Conservation (phyloP, 2,113 vertebrate genomes). For the Mustelus asterias region DNA sequence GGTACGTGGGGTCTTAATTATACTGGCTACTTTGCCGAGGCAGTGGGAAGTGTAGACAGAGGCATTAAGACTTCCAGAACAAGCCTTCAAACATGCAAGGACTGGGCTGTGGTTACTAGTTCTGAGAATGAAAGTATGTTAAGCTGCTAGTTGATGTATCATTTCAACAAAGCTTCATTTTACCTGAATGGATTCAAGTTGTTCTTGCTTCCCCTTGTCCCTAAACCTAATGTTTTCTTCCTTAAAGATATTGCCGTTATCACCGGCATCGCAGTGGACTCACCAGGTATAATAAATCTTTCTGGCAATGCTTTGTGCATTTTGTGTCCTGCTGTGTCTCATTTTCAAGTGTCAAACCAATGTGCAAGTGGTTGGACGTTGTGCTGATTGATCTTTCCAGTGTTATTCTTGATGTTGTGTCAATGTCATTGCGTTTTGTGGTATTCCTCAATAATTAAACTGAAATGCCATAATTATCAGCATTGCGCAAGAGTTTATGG, state of each 20-base stretch:
- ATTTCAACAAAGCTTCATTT: not conserved
- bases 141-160: not conserved
- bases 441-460: not conserved
- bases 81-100: not conserved
- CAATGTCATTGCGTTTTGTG: not conserved
- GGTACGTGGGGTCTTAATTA: too few relatives aligned
- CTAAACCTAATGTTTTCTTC: slow-evolving; percentile 25
- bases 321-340: not conserved
- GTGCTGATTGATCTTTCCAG: not conserved
- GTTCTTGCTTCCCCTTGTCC: not conserved
- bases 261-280: not conserved
- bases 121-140: not conserved
- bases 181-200: not conserved
- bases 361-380: not conserved
- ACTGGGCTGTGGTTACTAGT: not conserved
- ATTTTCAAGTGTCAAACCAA: not conserved
- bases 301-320: not conserved
- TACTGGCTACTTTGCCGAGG: too few relatives aligned
- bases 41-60: too few relatives aligned
- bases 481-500: not conserved
- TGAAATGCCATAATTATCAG: not conserved
- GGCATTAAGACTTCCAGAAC: not conserved
- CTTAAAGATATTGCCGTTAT: slow-evolving; percentile 27
- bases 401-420: not conserved
- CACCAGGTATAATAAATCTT: slow-evolving; percentile 6